A percentile compares a stretch with the other conserved stretches of the same genome.
phyloP scores from a whole-genome alignment of 1,140 invertebrate genomes.

The Parasteatoda tepidariorum region DNA sequence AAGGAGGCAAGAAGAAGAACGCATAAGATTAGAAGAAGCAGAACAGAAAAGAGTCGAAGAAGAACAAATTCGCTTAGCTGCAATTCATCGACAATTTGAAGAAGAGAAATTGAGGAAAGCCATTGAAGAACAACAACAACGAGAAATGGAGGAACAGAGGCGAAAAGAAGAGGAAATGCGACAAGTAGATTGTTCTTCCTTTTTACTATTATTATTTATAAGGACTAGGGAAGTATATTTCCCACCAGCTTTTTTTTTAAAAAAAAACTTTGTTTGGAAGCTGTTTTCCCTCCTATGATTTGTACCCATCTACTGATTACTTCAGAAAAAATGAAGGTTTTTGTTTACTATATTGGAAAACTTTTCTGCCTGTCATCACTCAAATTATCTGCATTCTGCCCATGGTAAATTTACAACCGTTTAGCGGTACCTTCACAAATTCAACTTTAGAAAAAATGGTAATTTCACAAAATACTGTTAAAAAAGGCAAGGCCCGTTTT shows the following conservation, averaged over 20 bases:
- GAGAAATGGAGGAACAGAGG: conserved; percentile 66
- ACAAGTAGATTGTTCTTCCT: conserved; percentile 19
- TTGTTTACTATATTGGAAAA: not conserved
- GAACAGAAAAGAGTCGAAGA: conserved; percentile 75
- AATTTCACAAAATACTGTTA: too few relatives aligned
- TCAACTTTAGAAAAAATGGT: too few relatives aligned
- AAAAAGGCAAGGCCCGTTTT: too few relatives aligned
- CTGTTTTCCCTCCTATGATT: not conserved
- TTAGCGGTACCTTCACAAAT: too few relatives aligned
- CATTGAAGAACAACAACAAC: conserved; percentile 73
- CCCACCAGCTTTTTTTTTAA: not conserved
- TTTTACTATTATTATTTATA: not conserved
- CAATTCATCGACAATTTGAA: conserved; percentile 77
- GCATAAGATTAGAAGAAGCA: conserved; percentile 82
- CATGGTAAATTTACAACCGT: too few relatives aligned
- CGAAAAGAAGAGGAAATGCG: conserved; percentile 62
- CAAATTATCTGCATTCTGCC: too few relatives aligned
- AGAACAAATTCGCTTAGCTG: conserved; percentile 73
- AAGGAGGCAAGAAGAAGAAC: conserved; percentile 78
- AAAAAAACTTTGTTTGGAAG: not conserved
- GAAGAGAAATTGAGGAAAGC: conserved; percentile 79
- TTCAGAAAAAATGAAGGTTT: not conserved
- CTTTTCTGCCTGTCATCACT: not conserved
- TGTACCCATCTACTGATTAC: not conserved
- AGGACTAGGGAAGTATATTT: not conserved